A percentile compares a stretch with the other conserved stretches of the same genome.
phyloP scores from a whole-genome alignment of 1,140 invertebrate genomes.

The Lordiphosa mommai region DNA sequence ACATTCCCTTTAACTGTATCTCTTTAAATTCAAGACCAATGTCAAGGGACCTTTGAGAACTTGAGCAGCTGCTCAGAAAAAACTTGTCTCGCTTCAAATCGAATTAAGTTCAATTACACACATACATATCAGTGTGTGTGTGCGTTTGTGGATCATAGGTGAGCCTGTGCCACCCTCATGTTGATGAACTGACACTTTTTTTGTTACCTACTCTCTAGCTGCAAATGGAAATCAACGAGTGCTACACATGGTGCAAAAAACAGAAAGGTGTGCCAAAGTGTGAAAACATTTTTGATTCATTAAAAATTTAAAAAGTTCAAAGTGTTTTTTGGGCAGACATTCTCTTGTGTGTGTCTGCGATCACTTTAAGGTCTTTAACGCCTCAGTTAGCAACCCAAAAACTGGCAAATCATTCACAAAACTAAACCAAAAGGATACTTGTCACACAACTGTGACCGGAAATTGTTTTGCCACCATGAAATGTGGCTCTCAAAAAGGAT shows the following conservation, averaged over 20 bases:
- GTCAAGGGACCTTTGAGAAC: slow-evolving; percentile 50
- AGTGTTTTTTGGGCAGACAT: slow-evolving; percentile 65
- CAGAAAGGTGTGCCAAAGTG: slow-evolving; percentile 61
- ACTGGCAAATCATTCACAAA: slow-evolving; percentile 26
- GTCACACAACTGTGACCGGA: slow-evolving; percentile 64
- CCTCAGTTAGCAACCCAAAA: slow-evolving; percentile 24
- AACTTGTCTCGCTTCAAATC: slow-evolving; percentile 72
- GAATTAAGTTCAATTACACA: slow-evolving; percentile 75
- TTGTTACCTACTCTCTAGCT: slow-evolving; percentile 5
- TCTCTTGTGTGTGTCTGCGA: slow-evolving; percentile 1
- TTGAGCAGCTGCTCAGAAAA: slow-evolving; percentile 58
- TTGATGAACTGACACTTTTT: slow-evolving; percentile 39
- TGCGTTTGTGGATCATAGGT: slow-evolving; percentile 29
- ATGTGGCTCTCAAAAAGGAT: slow-evolving; percentile 32
- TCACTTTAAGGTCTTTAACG: slow-evolving; percentile 6
- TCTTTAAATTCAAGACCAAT: slow-evolving; percentile 6
- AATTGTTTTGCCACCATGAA: slow-evolving; percentile 45
- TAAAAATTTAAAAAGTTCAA: slow-evolving; percentile 79
- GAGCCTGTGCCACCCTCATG: slow-evolving; percentile 25
- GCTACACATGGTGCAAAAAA: slow-evolving; percentile 23
- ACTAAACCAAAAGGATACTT: slow-evolving; percentile 29
- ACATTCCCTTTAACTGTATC: not conserved
- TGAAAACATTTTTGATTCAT: slow-evolving; percentile 79
- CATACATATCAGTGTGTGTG: no score
- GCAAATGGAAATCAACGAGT: slow-evolving; percentile 57